Base-by-base conservation (phyloP, 2,113 vertebrate genomes). In the Seriola rivoliana region DNA sequence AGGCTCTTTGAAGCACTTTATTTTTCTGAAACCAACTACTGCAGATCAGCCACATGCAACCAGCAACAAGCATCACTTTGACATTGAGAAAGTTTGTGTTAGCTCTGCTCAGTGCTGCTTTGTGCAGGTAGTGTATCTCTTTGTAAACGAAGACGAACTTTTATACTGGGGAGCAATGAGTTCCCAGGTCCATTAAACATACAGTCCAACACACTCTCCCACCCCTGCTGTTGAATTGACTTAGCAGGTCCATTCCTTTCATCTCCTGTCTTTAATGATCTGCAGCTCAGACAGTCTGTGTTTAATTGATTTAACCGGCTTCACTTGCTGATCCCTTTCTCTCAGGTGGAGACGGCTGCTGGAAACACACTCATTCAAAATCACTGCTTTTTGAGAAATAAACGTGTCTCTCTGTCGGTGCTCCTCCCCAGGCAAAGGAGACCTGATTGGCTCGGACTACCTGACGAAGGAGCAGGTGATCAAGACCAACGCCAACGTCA, bases 401-500 rank as follows among this genome's bases (percentile, higher is more conserved):
- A 38, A 68, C 14, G 3, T 36, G 44, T 23, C 14, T 36, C 9
- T 32, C 4, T 66, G 12, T 42, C 1, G 21, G 10, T 55, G 4
- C 48, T 1, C 40, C 23, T 66, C 84, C 46, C 1, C 83, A 96
- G 96, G 96, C 58, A 96, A 96, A 82, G 96, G 96, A 25, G 96
- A 96, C 73, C 91, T 96, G 81, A 96, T 96, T 40, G 96, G 96
- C 82, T 96, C 95, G 0, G 96, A 96, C 93, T 95, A 93, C 0
- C 93, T 96, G 76, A 95, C 95, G 0, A 95, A 95, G 86, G 95
- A 96, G 80, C 95, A 95, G 85, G 95, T 96, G 90, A 96, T 96
- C 65, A 96, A 96, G 92, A 96, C 96, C 75, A 96, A 96, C 32
- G 96, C 95, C 76, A 96, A 96, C 57, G 96, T 96, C 57, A 96